Percentiles rank a stretch among this genome's conserved stretches.
These are phyloP conservation scores for Malurus elegans DNA, from an alignment of 2,113 vertebrate species.

Conservation along the genomic window DNA sequence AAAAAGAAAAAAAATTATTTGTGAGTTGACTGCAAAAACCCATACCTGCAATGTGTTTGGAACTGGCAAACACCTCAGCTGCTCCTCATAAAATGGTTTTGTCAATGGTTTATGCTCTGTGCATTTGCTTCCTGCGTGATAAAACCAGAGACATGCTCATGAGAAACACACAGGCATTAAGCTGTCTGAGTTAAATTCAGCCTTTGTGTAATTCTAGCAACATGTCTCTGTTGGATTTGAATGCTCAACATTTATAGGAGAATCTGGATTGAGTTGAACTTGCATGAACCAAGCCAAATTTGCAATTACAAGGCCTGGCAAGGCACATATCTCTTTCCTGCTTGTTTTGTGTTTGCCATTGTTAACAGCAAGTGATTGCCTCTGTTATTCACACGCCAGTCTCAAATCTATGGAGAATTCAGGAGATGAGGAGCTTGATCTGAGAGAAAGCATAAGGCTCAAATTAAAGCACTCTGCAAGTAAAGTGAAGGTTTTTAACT, in stretches of 20 bases:
- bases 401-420: slow-evolving; percentile 6
- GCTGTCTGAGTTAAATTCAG: background rate
- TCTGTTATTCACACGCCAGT: slow-evolving; percentile 35
- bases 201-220: slow-evolving; percentile 2
- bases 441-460: slow-evolving; percentile 38
- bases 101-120: background rate
- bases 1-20: background rate
- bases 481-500: slow-evolving; percentile 45
- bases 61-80: background rate
- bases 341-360: slow-evolving; percentile 30
- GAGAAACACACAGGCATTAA: background rate
- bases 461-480: slow-evolving; percentile 44
- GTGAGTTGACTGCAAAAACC: background rate
- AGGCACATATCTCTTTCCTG: background rate
- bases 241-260: background rate
- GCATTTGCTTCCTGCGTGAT: background rate
- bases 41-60: background rate
- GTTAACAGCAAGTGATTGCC: background rate
- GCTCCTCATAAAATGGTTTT: background rate
- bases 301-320: slow-evolving; percentile 24
- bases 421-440: slow-evolving; percentile 32
- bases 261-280: slow-evolving; percentile 42
- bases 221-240: background rate
- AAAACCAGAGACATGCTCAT: background rate
- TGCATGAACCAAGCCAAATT: slow-evolving; percentile 25